These are phyloP conservation scores for Dipodomys spectabilis DNA, from an alignment of 2,113 vertebrate genomes.

Conservation along the genomic window DNA sequence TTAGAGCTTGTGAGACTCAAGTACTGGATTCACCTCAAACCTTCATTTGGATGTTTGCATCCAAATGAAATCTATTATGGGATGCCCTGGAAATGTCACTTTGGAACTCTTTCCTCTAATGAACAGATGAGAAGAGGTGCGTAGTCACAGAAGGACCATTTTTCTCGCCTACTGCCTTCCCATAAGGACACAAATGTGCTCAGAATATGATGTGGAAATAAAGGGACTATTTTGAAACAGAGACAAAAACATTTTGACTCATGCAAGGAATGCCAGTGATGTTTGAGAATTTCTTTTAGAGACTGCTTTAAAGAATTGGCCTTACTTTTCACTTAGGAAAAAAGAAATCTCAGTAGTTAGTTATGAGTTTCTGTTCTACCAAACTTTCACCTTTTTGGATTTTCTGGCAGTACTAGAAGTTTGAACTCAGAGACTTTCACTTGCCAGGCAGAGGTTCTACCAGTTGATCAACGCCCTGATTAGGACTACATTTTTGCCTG, in stretches of 20 bases:
- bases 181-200: constrained; percentile 19
- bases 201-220: constrained; percentile 59
- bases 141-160: constrained; percentile 10
- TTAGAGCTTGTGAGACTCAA: neutral
- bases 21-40: constrained; percentile 48
- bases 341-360: neutral
- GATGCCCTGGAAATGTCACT: constrained; percentile 45
- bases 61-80: constrained; percentile 28
- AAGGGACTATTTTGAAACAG: constrained; percentile 56
- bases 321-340: constrained; percentile 10
- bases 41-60: constrained; percentile 56
- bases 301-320: neutral
- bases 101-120: constrained; percentile 55
- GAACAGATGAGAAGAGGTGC: constrained; percentile 49
- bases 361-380: neutral
- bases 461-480: too few relatives aligned
- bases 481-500: too few relatives aligned
- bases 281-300: constrained; percentile 19
- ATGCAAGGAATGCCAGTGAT: neutral
- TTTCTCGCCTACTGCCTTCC: neutral
- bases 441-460: too few relatives aligned
- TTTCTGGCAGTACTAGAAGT: too few relatives aligned
- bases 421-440: too few relatives aligned
- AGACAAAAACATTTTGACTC: constrained; percentile 69
- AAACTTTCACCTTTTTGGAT: neutral